Evolutionary conservation across 2,888 invertebrate species (phyloP).

Genomic region (Cryptocephalus moraei): DNA sequence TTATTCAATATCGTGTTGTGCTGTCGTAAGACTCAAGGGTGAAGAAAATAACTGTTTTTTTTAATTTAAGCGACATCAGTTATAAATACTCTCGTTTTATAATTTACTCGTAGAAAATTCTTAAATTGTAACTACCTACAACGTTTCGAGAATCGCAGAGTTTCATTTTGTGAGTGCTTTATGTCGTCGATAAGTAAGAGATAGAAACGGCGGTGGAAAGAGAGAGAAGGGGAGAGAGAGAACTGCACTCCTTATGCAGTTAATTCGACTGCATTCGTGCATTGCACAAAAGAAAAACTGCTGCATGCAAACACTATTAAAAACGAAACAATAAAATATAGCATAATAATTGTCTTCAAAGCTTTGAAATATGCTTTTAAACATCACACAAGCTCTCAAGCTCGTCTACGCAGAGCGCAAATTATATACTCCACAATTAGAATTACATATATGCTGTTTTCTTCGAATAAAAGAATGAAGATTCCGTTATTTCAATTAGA

Average conservation of each 20-base stretch:
- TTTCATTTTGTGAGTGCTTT: no score
- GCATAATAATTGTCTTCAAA: conserved; percentile 19
- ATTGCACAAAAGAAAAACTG: conserved; percentile 9
- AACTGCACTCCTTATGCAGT: conserved; percentile 2
- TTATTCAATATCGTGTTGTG: no score
- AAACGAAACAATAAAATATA: conserved; percentile 22
- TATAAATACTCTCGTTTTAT: no score
- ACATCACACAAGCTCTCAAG: conserved; percentile 15
- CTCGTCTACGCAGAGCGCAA: conserved; percentile 7
- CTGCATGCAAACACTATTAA: conserved; percentile 9
- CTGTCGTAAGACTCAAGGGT: no score
- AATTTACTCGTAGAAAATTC: no score
- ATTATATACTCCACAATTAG: conserved; percentile 15
- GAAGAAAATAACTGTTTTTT: no score
- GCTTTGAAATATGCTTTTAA: conserved; percentile 19
- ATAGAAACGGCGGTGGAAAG: no score
- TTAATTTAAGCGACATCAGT: no score
- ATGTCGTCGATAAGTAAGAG: no score
- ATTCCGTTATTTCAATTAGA: conserved; percentile 11
- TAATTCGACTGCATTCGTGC: conserved; percentile 13
- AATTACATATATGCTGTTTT: conserved; percentile 13
- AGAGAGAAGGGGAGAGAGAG: conserved; percentile 1
- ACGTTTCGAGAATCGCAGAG: no score
- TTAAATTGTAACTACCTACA: no score
- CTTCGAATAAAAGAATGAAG: conserved; percentile 9